Conservation (phyloP, 2,797 vertebrate species). For the Chiroxiphia lanceolata region DNA sequence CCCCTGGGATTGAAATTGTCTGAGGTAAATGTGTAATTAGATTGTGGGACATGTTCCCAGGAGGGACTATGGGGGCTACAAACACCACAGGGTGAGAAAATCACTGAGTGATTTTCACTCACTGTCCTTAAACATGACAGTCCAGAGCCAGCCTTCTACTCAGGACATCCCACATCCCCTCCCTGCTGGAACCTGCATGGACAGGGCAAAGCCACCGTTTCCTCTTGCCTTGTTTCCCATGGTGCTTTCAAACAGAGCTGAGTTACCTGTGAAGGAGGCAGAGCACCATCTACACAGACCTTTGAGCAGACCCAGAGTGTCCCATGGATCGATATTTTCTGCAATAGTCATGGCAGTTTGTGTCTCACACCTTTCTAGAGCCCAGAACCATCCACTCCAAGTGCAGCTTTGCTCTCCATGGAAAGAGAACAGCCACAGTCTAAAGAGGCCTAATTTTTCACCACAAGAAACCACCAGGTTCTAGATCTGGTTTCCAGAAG, state of each 20-base stretch:
- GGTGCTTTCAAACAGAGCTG: not conserved
- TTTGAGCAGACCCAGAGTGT: not conserved
- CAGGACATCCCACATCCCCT: not conserved
- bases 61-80: not conserved
- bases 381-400: not conserved
- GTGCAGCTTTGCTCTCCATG: not conserved
- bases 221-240: not conserved
- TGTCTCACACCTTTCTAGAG: not conserved
- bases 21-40: not conserved
- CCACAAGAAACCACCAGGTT: not conserved
- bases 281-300: not conserved
- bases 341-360: not conserved
- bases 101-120: not conserved
- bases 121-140: not conserved
- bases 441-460: not conserved
- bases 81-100: not conserved
- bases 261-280: not conserved
- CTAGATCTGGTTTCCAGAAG: not conserved
- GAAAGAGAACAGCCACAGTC: not conserved
- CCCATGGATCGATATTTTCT: fast-evolving
- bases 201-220: not conserved
- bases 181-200: not conserved
- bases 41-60: not conserved
- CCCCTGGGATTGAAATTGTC: not conserved
- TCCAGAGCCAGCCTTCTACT: not conserved